phyloP scores from a whole-genome alignment of 2,113 vertebrate genomes.

The Nerophis ophidion region DNA sequence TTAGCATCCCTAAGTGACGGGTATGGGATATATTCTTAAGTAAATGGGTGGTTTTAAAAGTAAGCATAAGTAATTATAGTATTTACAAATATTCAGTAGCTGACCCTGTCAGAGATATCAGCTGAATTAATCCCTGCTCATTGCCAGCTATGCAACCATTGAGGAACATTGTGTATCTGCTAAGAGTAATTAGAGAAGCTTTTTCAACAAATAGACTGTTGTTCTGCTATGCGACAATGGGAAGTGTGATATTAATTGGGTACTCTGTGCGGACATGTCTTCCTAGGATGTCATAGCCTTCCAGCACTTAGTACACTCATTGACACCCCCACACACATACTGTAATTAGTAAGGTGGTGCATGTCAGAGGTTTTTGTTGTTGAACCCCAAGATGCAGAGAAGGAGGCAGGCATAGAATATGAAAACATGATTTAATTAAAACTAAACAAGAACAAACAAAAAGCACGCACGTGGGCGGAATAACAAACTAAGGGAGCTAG shows the following conservation, averaged over 20 bases:
- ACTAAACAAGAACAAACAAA: too few relatives aligned
- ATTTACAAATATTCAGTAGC: conserved; percentile 11
- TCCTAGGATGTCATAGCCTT: conserved; percentile 13
- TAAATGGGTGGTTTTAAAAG: too few relatives aligned
- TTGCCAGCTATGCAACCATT: conserved; percentile 7
- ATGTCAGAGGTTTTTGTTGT: too few relatives aligned
- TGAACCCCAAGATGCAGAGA: too few relatives aligned
- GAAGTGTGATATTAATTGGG: conserved; percentile 31
- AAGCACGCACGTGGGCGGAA: too few relatives aligned
- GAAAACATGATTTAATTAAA: too few relatives aligned
- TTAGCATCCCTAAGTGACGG: too few relatives aligned
- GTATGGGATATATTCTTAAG: too few relatives aligned
- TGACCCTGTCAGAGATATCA: conserved; percentile 1
- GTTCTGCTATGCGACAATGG: conserved; percentile 3
- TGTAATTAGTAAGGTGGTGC: not conserved
- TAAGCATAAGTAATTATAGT: not conserved
- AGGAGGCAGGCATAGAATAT: too few relatives aligned
- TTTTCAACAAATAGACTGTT: conserved; percentile 1
- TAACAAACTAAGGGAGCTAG: too few relatives aligned
- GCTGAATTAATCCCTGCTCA: conserved; percentile 17
- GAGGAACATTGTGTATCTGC: not conserved
- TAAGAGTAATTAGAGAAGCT: not conserved
- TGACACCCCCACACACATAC: conserved; percentile 5
- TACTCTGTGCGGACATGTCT: conserved; percentile 13
- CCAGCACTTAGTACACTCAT: conserved; percentile 3